Evolutionary conservation across 2,888 invertebrate genomes (phyloP).

Genomic region (Masnerella sp.): DNA sequence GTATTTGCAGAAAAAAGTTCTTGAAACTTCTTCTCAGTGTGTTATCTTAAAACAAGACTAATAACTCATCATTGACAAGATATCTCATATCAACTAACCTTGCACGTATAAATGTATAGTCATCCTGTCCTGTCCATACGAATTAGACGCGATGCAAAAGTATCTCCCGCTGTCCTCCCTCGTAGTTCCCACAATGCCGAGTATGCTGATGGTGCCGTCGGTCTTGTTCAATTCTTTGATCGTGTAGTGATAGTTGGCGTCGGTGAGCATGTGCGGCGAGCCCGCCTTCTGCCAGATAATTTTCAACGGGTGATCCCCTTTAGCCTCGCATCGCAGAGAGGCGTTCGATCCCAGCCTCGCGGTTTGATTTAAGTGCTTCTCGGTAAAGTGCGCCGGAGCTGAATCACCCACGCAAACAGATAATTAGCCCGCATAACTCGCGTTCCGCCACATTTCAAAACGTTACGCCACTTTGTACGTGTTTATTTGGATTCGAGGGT

Average conservation of each 20-base stretch:
- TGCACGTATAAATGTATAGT: slow-evolving; percentile 93
- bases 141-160: slow-evolving; percentile 92
- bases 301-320: slow-evolving; percentile 92
- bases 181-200: slow-evolving; percentile 90
- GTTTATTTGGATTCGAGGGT: too few species aligned
- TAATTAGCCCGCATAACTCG: slow-evolving; percentile 24
- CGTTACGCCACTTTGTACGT: too few species aligned
- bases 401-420: slow-evolving; percentile 24
- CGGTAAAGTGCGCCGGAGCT: slow-evolving; percentile 92
- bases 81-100: slow-evolving; percentile 77
- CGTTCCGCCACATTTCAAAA: not conserved
- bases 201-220: slow-evolving; percentile 87
- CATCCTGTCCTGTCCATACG: slow-evolving; percentile 94
- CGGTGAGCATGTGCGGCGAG: slow-evolving; percentile 71
- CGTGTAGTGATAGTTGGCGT: slow-evolving; percentile 75
- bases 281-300: slow-evolving; percentile 90
- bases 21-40: too few species aligned
- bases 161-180: slow-evolving; percentile 93
- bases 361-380: slow-evolving; percentile 80
- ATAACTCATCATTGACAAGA: not conserved
- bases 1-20: too few species aligned
- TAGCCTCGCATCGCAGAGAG: slow-evolving; percentile 88
- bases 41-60: too few species aligned
- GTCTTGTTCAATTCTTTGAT: slow-evolving; percentile 74
- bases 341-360: slow-evolving; percentile 74